These are phyloP conservation scores for Numenius phaeopus DNA, from an alignment of 2,797 vertebrate genomes.

Conservation along the genomic window DNA sequence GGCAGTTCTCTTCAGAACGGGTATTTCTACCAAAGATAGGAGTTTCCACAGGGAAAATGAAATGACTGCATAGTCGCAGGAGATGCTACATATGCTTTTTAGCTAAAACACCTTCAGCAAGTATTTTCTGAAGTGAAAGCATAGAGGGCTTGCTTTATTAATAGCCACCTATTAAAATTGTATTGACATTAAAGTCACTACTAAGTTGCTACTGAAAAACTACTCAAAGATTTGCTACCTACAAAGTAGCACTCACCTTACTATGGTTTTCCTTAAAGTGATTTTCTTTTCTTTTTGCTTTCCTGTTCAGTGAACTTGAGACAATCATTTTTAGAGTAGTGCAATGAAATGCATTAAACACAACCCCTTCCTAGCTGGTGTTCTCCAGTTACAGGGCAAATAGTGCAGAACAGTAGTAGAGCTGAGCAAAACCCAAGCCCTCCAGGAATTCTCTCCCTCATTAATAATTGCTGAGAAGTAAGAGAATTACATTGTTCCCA, in stretches of 20 bases:
- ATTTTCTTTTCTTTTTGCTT: constrained; percentile 19
- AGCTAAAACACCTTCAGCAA: background rate
- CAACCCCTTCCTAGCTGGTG: background rate
- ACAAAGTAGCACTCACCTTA: background rate
- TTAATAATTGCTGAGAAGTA: constrained; percentile 29
- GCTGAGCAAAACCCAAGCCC: constrained; percentile 6
- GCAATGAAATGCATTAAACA: constrained; percentile 40
- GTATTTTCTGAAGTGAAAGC: background rate
- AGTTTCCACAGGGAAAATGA: background rate
- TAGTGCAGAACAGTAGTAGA: constrained; percentile 33
- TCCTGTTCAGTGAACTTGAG: constrained; percentile 41
- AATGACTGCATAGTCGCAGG: background rate
- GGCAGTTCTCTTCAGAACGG: background rate
- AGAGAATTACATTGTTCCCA: background rate
- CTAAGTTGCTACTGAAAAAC: background rate
- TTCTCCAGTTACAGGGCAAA: constrained; percentile 31
- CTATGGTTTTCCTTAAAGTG: background rate
- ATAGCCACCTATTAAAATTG: background rate
- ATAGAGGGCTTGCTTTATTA: background rate
- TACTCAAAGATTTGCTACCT: background rate
- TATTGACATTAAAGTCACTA: background rate
- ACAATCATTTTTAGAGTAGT: background rate
- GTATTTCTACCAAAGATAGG: background rate
- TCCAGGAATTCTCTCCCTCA: constrained; percentile 20
- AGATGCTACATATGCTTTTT: background rate